Percentiles rank a stretch among this genome's conserved stretches.
Evolutionary conservation across 2,797 vertebrate species (phyloP).

Genomic region (Sebastes iracundus): DNA sequence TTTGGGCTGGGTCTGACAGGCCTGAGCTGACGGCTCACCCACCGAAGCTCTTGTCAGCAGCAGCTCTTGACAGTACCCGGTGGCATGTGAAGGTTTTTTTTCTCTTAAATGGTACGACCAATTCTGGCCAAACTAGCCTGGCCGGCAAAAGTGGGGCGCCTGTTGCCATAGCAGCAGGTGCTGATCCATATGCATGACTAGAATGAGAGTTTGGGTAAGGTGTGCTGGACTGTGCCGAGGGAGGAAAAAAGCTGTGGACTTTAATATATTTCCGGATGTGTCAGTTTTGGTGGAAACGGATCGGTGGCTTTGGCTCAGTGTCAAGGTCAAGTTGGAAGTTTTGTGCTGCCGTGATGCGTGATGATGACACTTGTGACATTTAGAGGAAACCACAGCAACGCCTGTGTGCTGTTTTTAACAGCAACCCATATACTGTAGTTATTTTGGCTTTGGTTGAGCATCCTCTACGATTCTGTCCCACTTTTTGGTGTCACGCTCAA

Average conservation of each 20-base stretch:
- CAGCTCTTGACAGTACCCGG: conserved; percentile 39
- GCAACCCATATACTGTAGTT: not conserved
- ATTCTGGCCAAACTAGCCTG: conserved; percentile 28
- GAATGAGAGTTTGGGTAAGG: not conserved
- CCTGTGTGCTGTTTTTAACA: not conserved
- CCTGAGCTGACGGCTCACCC: conserved; percentile 47
- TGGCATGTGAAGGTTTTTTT: conserved; percentile 32
- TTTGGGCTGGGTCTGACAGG: conserved; percentile 47
- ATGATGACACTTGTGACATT: conserved; percentile 36
- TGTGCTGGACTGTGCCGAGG: not conserved
- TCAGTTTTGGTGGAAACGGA: not conserved
- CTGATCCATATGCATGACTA: conserved; percentile 29
- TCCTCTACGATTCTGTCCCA: conserved; percentile 7
- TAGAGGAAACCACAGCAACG: not conserved
- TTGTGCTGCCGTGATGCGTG: not conserved
- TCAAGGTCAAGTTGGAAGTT: not conserved
- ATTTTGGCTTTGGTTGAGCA: not conserved
- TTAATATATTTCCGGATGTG: not conserved
- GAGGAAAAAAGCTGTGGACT: not conserved
- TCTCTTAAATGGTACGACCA: conserved; percentile 1
- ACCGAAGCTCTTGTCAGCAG: conserved; percentile 34
- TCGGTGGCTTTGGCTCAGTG: not conserved
- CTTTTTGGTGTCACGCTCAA: not conserved
- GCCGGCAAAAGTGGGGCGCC: not conserved
- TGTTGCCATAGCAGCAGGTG: conserved; percentile 57